These are phyloP conservation scores for Lasius fuliginosus DNA, from an alignment of 2,888 invertebrate species.

Conservation along the genomic window DNA sequence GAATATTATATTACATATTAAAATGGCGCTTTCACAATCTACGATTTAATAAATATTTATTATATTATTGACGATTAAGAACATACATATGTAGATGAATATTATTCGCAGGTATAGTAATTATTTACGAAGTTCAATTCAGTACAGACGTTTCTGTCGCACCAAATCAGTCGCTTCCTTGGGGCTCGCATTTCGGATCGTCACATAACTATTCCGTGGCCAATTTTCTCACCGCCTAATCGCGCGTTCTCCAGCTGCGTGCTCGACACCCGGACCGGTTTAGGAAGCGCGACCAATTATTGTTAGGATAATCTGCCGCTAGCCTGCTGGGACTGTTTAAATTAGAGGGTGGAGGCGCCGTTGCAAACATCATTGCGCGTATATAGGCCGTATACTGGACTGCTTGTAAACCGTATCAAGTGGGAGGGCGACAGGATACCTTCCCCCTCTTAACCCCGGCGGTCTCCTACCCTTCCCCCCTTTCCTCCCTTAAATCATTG, in stretches of 20 bases:
- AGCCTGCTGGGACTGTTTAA: slow-evolving; percentile 84
- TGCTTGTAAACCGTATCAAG: slow-evolving; percentile 59
- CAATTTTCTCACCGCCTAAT: slow-evolving; percentile 64
- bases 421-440: slow-evolving; percentile 52
- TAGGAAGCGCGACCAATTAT: slow-evolving; percentile 81
- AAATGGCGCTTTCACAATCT: background rate
- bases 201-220: slow-evolving; percentile 38
- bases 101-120: background rate
- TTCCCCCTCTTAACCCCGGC: slow-evolving; percentile 26
- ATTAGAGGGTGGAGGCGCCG: slow-evolving; percentile 80
- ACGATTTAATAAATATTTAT: background rate
- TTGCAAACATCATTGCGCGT: slow-evolving; percentile 79
- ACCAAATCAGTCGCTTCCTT: slow-evolving; percentile 14
- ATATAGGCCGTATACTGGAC: slow-evolving; percentile 66
- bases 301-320: slow-evolving; percentile 83
- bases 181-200: slow-evolving; percentile 25
- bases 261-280: slow-evolving; percentile 70
- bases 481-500: slow-evolving; percentile 84
- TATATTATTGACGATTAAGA: background rate
- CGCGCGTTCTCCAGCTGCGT: slow-evolving; percentile 76
- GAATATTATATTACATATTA: background rate
- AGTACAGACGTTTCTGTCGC: background rate
- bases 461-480: slow-evolving; percentile 61
- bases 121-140: background rate
- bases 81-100: background rate